Conservation (phyloP, 1,140 invertebrate species). For the Chionoecetes opilio region DNA sequence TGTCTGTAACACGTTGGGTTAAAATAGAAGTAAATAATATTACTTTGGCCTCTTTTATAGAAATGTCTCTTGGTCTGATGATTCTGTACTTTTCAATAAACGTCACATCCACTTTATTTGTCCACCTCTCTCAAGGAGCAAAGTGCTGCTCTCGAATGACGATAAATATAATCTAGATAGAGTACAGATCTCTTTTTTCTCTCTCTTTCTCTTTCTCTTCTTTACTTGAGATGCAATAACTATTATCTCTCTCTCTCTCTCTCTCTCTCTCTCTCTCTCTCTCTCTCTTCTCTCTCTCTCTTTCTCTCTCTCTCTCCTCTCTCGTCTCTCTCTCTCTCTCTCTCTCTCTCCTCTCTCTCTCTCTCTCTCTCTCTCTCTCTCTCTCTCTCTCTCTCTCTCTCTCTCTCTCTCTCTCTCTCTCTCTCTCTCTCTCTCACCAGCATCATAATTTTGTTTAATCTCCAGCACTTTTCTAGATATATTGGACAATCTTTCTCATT, state of each 20-base stretch:
- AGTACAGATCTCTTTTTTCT: background rate
- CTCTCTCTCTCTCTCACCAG: background rate
- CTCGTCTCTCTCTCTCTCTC: no score
- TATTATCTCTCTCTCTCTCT: background rate
- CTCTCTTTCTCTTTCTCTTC: background rate
- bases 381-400: constrained; percentile 27
- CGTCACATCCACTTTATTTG: no score
- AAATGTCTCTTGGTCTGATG: background rate
- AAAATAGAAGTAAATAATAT: no score
- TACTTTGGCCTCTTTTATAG: background rate
- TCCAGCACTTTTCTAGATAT: background rate
- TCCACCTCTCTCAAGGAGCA: no score
- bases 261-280: no score
- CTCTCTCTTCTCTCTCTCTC: no score
- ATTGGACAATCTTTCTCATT: background rate
- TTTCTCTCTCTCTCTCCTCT: no score
- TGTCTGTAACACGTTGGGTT: no score
- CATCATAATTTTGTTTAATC: background rate
- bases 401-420: constrained; percentile 27
- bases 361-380: constrained; percentile 3
- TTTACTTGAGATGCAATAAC: background rate
- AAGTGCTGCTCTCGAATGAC: no score
- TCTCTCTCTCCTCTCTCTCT: no score
- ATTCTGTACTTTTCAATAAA: background rate
- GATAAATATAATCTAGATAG: no score